phyloP scores from a whole-genome alignment of 2,113 vertebrate species.

The Macaca mulatta region DNA sequence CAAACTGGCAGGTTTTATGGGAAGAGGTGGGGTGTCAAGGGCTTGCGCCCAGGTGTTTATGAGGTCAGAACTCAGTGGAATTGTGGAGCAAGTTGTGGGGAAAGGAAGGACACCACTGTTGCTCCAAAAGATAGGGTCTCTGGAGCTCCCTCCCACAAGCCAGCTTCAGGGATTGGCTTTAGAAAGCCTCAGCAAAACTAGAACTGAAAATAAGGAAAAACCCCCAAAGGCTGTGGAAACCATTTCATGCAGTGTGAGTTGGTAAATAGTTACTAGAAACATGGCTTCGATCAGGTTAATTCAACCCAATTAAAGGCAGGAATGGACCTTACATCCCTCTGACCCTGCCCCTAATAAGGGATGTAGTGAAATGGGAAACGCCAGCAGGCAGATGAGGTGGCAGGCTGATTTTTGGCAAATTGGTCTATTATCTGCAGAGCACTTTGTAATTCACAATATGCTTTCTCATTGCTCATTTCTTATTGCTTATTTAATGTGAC shows the following conservation, averaged over 20 bases:
- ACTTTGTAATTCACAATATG: background rate
- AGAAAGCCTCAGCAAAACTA: background rate
- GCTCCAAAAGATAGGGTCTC: background rate
- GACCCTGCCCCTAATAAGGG: background rate
- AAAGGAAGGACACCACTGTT: background rate
- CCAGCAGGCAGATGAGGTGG: fast-evolving
- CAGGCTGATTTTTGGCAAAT: background rate
- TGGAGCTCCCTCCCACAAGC: too few relatives aligned
- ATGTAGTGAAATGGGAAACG: background rate
- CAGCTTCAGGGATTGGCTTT: background rate
- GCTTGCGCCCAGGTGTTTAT: background rate
- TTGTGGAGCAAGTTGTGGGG: too few relatives aligned
- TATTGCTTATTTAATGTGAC: background rate
- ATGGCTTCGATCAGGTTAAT: background rate
- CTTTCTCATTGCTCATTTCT: background rate
- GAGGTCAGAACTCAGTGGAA: background rate
- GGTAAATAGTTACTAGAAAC: background rate
- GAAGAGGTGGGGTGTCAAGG: background rate
- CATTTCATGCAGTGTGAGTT: background rate
- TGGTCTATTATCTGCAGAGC: background rate
- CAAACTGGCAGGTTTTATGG: background rate
- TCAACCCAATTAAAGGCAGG: background rate
- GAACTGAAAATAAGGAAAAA: background rate
- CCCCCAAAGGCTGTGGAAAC: background rate
- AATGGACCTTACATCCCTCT: too few relatives aligned